phyloP scores from a whole-genome alignment of 2,113 vertebrate species.

The rat (Rattus norvegicus) region DNA sequence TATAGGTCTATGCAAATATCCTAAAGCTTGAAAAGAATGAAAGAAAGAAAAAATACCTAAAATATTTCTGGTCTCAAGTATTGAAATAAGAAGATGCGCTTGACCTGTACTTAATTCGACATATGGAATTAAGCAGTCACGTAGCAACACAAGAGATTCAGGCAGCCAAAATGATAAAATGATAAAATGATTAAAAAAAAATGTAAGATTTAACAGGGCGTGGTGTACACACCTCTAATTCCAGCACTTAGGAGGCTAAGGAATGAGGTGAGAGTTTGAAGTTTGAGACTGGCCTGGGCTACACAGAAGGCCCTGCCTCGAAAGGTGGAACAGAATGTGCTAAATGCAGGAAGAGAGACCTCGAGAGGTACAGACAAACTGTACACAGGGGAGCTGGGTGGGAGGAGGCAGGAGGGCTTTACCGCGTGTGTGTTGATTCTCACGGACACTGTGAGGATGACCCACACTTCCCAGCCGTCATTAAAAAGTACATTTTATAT shows the following conservation, averaged over 20 bases:
- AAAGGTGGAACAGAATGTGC: not conserved
- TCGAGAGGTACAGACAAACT: not conserved
- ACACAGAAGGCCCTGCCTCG: not conserved
- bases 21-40: not conserved
- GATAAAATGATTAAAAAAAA: not conserved
- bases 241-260: not conserved
- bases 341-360: not conserved
- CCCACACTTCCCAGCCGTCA: conserved; percentile 2
- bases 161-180: not conserved
- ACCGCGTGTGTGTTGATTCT: not conserved
- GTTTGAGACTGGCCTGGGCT: not conserved
- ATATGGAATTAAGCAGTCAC: not conserved
- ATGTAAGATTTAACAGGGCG: not conserved
- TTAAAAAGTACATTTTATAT: conserved; percentile 17
- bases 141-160: not conserved
- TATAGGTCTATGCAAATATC: not conserved
- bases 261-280: not conserved
- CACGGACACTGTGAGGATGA: not conserved
- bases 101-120: not conserved
- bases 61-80: not conserved
- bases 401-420: not conserved
- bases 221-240: not conserved
- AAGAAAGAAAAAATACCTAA: not conserved
- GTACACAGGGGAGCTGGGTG: not conserved
- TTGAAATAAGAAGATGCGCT: not conserved